Evolutionary conservation across 2,113 vertebrate genomes (phyloP).

Genomic region (Anhinga anhinga): DNA sequence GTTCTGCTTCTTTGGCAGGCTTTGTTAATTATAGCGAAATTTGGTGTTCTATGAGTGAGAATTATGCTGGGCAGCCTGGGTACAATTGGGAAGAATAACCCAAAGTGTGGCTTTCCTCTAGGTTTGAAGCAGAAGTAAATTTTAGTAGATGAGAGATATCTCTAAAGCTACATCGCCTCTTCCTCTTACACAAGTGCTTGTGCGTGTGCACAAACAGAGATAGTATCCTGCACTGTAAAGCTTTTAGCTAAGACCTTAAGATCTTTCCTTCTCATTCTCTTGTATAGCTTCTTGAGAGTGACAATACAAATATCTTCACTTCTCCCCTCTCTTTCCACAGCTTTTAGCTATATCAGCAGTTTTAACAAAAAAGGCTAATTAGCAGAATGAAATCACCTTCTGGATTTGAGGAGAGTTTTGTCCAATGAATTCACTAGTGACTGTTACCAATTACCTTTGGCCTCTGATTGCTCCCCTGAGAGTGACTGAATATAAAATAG

Average conservation of each 20-base stretch:
- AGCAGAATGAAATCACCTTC: neutral
- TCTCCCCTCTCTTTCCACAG: neutral
- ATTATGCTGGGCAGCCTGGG: neutral
- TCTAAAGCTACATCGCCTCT: neutral
- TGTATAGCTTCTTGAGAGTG: neutral
- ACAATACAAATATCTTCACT: neutral
- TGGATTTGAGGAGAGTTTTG: neutral
- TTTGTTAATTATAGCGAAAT: neutral
- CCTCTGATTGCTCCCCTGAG: constrained; percentile 1
- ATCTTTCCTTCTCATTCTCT: neutral
- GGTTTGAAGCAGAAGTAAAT: neutral
- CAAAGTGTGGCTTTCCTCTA: neutral
- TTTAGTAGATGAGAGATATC: neutral
- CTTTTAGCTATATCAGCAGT: neutral
- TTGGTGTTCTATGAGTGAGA: rapidly evolving
- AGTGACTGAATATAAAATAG: neutral
- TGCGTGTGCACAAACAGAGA: rapidly evolving
- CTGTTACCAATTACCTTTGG: constrained; percentile 10
- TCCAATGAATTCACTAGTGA: neutral
- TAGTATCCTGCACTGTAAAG: neutral
- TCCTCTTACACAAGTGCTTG: neutral
- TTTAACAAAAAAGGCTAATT: neutral
- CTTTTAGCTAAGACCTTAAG: neutral
- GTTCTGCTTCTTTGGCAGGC: neutral
- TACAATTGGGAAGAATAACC: neutral